A percentile compares a stretch with the other conserved stretches of the same genome.
These are phyloP conservation scores for Gobius niger DNA, from an alignment of 2,113 vertebrate genomes.

Conservation along the genomic window DNA sequence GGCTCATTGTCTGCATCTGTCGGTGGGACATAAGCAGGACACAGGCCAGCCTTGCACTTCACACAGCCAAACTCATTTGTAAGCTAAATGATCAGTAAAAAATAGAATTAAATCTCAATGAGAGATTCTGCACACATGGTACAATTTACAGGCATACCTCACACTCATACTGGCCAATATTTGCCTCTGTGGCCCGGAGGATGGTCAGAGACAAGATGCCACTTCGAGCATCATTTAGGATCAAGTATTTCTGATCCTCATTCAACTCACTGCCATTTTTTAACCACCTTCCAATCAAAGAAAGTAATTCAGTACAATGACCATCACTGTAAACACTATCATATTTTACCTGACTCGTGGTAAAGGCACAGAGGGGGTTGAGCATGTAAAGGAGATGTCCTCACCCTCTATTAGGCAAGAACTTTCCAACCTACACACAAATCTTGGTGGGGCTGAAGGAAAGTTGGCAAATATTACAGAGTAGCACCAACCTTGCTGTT, in stretches of 20 bases:
- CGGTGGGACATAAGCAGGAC: constrained; percentile 72
- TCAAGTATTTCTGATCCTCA: constrained; percentile 79
- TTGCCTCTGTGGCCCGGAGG: constrained; percentile 77
- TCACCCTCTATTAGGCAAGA: constrained; percentile 85
- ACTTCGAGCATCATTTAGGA: constrained; percentile 81
- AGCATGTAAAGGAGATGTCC: constrained; percentile 86
- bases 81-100: constrained; percentile 71
- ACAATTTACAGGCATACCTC: constrained; percentile 77
- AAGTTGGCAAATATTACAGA: neutral
- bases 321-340: neutral
- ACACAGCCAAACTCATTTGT: constrained; percentile 86
- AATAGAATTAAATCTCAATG: neutral
- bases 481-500: too few species aligned
- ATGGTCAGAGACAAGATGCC: constrained; percentile 84
- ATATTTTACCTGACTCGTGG: constrained; percentile 84
- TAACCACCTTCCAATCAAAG: constrained; percentile 82
- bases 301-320: neutral
- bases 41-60: constrained; percentile 84
- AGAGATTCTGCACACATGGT: neutral
- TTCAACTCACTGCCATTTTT: constrained; percentile 81
- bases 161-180: constrained; percentile 91
- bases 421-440: constrained; percentile 85
- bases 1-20: constrained; percentile 73
- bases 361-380: constrained; percentile 80
- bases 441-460: constrained; percentile 86